A percentile compares a stretch with the other conserved stretches of the same genome.
Conservation (phyloP, 2,113 vertebrate genomes). For the Odobenus rosmarus region DNA sequence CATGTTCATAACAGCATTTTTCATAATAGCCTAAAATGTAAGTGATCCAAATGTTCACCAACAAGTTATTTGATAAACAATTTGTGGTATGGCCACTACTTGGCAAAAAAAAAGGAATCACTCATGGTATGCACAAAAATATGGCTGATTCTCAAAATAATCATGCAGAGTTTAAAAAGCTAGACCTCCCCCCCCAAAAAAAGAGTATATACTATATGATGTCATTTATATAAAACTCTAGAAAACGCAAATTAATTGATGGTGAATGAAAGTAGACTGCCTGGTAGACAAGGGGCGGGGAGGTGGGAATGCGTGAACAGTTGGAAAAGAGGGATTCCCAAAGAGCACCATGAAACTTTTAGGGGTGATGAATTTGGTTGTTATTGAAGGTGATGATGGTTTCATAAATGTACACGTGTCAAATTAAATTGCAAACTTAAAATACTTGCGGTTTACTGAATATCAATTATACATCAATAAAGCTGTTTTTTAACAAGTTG, state of each 20-base stretch:
- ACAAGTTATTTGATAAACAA: neutral
- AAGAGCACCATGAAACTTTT: neutral
- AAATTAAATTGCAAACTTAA: conserved; percentile 31
- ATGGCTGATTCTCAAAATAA: neutral
- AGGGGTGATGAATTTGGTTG: neutral
- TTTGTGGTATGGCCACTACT: neutral
- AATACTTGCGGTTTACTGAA: neutral
- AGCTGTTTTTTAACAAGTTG: neutral
- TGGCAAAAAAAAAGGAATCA: conserved; percentile 11
- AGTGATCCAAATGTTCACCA: conserved; percentile 7
- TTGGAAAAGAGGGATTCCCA: neutral
- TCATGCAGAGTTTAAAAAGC: neutral
- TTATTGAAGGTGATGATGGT: neutral
- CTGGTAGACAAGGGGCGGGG: neutral
- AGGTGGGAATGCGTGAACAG: neutral
- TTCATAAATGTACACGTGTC: neutral
- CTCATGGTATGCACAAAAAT: neutral
- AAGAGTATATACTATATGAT: neutral
- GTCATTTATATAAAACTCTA: neutral
- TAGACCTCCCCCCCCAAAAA: neutral
- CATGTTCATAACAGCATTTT: neutral
- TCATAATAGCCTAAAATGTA: neutral
- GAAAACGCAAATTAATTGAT: neutral
- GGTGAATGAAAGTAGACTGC: neutral
- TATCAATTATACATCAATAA: conserved; percentile 23